Conservation (phyloP, 1,140 invertebrate genomes). For the Drosophila elegans region DNA sequence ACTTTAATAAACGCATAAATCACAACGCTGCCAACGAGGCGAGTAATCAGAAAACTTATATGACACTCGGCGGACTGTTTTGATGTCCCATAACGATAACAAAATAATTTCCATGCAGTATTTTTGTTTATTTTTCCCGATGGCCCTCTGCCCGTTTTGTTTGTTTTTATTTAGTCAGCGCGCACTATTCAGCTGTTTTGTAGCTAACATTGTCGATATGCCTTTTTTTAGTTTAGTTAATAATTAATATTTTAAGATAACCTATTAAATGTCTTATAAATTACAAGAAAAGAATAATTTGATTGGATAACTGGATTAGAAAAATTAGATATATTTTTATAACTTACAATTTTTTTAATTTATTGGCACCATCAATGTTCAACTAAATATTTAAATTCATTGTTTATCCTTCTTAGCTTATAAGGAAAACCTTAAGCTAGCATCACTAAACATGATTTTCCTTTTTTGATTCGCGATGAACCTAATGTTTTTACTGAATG, state of each 20-base stretch:
- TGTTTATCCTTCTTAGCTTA: no score
- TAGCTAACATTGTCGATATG: neutral
- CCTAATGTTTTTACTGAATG: constrained; percentile 65
- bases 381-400: no score
- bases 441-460: constrained; percentile 6
- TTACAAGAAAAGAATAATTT: no score
- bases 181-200: neutral
- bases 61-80: constrained; percentile 44
- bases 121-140: constrained; percentile 66
- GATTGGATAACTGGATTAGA: no score
- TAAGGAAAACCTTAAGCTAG: no score
- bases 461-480: constrained; percentile 22
- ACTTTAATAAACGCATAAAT: constrained; percentile 47
- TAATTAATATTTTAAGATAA: no score
- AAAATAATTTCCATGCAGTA: constrained; percentile 64
- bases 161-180: constrained; percentile 25
- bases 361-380: no score
- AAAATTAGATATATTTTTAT: no score
- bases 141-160: constrained; percentile 33
- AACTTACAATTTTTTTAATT: no score
- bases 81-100: constrained; percentile 60
- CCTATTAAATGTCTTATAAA: no score
- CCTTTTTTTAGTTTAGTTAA: no score
- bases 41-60: constrained; percentile 40
- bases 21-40: constrained; percentile 12